These are phyloP conservation scores for Aleiodes leptofemur DNA, from an alignment of 2,888 invertebrate genomes.

Conservation along the genomic window DNA sequence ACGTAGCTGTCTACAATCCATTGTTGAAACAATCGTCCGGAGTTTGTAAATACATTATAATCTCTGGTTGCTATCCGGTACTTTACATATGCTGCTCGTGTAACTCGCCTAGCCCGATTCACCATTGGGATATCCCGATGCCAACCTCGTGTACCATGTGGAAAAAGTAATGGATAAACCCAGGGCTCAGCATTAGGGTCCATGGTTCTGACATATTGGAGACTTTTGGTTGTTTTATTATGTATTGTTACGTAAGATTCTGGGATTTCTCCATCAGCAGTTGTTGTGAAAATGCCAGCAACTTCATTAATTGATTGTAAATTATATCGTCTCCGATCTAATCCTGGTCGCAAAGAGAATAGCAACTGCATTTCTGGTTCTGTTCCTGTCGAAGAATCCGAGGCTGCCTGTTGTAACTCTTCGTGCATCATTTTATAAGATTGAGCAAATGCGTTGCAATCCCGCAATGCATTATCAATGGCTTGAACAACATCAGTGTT, in stretches of 20 bases:
- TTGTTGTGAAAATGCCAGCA: conserved; percentile 31
- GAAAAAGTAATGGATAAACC: neutral
- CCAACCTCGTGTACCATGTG: neutral
- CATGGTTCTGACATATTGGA: neutral
- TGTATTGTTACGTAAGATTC: conserved; percentile 39
- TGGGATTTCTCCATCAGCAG: conserved; percentile 55
- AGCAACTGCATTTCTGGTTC: conserved; percentile 46
- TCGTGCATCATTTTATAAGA: conserved; percentile 53
- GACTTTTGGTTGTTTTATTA: neutral
- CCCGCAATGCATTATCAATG: conserved; percentile 21
- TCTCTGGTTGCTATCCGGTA: neutral
- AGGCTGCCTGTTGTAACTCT: conserved; percentile 38
- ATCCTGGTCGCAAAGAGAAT: conserved; percentile 53
- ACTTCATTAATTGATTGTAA: conserved; percentile 54
- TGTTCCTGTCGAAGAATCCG: conserved; percentile 8
- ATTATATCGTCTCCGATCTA: conserved; percentile 52
- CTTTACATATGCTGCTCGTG: neutral
- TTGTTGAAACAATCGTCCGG: neutral
- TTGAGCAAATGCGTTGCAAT: conserved; percentile 50
- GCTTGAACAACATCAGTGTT: neutral
- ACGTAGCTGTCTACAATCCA: neutral
- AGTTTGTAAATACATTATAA: neutral
- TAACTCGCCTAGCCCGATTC: neutral
- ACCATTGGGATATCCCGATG: neutral
- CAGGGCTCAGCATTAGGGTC: neutral